A percentile compares a stretch with the other conserved stretches of the same genome.
These are phyloP conservation scores for Gastrophysa polygoni DNA, from an alignment of 2,888 invertebrate genomes.

Conservation along the genomic window DNA sequence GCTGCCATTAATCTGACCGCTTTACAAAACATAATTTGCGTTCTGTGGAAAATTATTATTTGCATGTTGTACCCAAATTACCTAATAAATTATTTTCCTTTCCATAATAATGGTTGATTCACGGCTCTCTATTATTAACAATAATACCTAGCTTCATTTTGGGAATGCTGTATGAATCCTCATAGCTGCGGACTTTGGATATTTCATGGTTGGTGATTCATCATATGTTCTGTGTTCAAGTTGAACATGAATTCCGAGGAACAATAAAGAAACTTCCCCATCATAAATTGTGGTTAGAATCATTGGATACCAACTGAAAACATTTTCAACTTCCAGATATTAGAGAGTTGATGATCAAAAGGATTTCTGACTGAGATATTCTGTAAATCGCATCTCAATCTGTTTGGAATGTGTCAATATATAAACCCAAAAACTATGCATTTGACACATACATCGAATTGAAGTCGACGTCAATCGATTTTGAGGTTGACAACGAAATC, in stretches of 20 bases:
- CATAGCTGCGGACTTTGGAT: not conserved
- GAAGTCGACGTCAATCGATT: too few relatives aligned
- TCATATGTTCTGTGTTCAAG: not conserved
- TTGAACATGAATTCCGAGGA: too few relatives aligned
- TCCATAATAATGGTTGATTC: conserved; percentile 23
- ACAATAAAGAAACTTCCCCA: conserved; percentile 2
- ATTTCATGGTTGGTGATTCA: not conserved
- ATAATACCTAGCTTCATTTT: conserved; percentile 12
- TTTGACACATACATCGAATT: too few relatives aligned
- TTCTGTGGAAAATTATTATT: conserved; percentile 31
- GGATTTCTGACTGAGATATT: too few relatives aligned
- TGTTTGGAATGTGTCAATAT: too few relatives aligned
- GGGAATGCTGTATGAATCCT: not conserved
- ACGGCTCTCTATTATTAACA: conserved; percentile 21
- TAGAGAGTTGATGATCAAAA: too few relatives aligned
- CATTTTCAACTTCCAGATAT: too few relatives aligned
- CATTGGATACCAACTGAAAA: too few relatives aligned
- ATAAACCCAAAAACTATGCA: too few relatives aligned
- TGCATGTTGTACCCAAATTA: conserved; percentile 29
- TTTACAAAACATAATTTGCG: conserved; percentile 32
- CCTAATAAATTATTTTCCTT: conserved; percentile 30
- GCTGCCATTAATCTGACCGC: conserved; percentile 28
- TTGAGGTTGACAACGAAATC: too few relatives aligned
- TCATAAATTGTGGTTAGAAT: too few relatives aligned
- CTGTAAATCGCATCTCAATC: too few relatives aligned